Base-by-base conservation (phyloP, 2,797 vertebrate species). In the Lutjanus campechanus region DNA sequence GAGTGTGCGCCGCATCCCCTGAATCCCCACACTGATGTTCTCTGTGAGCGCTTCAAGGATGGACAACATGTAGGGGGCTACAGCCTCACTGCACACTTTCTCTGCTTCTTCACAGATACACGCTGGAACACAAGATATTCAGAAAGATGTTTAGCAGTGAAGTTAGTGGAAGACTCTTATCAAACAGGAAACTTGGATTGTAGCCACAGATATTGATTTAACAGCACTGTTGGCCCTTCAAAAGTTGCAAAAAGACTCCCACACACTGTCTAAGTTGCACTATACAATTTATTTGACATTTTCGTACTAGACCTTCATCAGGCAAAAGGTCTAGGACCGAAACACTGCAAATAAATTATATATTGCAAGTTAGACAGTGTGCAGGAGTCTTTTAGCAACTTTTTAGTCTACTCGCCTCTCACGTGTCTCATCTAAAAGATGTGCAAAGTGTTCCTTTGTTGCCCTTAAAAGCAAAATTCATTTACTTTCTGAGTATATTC, bases 31-130 rank as follows among this genome's bases (percentile, higher is more conserved):
- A 25, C 96, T 96, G 67, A 97, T 94, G 0, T 96, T 96, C 41
- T 94, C 96, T 91, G 96, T 96, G 11, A 98, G 93, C 56, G 94
- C 97, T 85, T 98, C 97, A 61, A 98, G 92, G 80, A 98, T 95
- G 77, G 97, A 97, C 0, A 95, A 63, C 72, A 98, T 85, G 84
- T 96, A 97, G 0, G 97, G 97, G 36, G 94, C 94, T 54, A 97
- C 94, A 0, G 83, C 96, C 78, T 97, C 96, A 0, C 79, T 59
- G 76, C 95, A 96, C 88, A 89, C 94, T 65, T 92, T 95, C 85
- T 95, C 93, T 8, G 95, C 95, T 19, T 95, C 95, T 72, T 95
- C 94, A 20, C 90, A 89, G 36, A 97, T 92, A 73, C 92, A 91
- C 0, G 77, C 97, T 95, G 83, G 60, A 84, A 85, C 25, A 87